phyloP scores from a whole-genome alignment of 64 coral and sea anemone genomes.

The Montipora sp. region DNA sequence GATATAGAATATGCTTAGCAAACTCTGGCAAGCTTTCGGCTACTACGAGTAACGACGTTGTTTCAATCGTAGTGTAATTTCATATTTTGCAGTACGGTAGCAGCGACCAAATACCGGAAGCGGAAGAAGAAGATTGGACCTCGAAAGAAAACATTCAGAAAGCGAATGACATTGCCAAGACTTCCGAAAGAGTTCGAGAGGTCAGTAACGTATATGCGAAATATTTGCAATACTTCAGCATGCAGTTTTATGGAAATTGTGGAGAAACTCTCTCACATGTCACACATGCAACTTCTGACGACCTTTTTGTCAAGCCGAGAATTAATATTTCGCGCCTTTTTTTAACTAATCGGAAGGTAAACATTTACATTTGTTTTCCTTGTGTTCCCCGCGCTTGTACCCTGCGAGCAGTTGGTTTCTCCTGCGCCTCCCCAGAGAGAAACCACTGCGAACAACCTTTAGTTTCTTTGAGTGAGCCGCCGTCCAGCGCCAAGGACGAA shows the following conservation, averaged over 20 bases:
- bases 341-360: too few species aligned
- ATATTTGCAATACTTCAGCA: neutral
- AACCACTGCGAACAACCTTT: too few species aligned
- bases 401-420: too few species aligned
- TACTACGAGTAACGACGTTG: too few species aligned
- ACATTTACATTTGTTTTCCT: too few species aligned
- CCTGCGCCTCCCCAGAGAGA: too few species aligned
- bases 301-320: neutral
- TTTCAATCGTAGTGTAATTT: neutral
- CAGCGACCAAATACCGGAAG: neutral
- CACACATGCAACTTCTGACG: neutral
- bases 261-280: neutral
- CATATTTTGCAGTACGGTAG: neutral
- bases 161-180: constrained; percentile 15
- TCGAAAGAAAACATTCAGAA: neutral
- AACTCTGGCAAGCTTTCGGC: too few species aligned
- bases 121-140: neutral
- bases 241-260: neutral
- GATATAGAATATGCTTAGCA: too few species aligned
- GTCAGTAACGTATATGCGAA: neutral
- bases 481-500: too few species aligned
- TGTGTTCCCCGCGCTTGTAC: too few species aligned
- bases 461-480: too few species aligned
- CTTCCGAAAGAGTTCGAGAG: constrained; percentile 58
- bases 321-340: too few species aligned